Conservation (phyloP, 2,113 vertebrate species). For the Microcebus jonahi region DNA sequence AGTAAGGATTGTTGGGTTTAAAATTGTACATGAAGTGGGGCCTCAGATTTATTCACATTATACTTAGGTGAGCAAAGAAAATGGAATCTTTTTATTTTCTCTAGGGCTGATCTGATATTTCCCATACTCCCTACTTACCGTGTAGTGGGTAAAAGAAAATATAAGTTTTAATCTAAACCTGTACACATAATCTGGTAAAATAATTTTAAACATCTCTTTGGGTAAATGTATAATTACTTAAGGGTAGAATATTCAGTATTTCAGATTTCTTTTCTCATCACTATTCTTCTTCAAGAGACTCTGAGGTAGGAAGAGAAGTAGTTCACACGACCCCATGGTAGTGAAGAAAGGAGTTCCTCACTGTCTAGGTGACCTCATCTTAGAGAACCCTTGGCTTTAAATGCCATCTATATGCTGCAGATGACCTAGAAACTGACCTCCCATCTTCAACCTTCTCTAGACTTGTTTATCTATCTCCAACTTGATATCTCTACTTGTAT, state of each 20-base stretch:
- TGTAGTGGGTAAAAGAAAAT: not conserved
- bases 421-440: not conserved
- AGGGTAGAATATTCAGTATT: not conserved
- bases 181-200: not conserved
- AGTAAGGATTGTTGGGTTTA: not conserved
- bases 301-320: not conserved
- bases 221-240: not conserved
- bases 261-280: not conserved
- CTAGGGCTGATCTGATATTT: slow-evolving; percentile 9
- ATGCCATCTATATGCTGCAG: not conserved
- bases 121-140: not conserved
- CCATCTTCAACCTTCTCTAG: not conserved
- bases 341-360: not conserved
- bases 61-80: not conserved
- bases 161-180: not conserved
- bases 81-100: slow-evolving; percentile 23
- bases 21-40: not conserved
- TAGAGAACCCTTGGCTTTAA: not conserved
- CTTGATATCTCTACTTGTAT: not conserved
- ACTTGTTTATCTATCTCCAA: not conserved
- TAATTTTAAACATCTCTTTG: slow-evolving; percentile 6
- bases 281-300: not conserved
- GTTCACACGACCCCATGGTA: not conserved
- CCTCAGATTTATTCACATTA: slow-evolving; percentile 35
- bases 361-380: not conserved